A percentile compares a stretch with the other conserved stretches of the same genome.
phyloP scores from a whole-genome alignment of 2,113 vertebrate genomes.

The Leptocoma aspasia region DNA sequence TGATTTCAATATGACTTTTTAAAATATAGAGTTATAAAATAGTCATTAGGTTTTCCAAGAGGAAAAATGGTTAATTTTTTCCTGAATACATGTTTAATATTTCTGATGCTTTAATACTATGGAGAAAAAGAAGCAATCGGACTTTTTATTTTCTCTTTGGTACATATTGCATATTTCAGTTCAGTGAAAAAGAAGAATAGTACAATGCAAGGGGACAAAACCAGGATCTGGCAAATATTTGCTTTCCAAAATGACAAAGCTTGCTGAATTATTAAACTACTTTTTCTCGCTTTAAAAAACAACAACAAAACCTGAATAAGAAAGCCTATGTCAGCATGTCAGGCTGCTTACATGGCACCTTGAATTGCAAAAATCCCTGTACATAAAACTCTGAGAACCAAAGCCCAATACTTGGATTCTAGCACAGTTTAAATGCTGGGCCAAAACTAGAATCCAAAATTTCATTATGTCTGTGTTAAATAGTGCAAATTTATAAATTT shows the following conservation, averaged over 20 bases:
- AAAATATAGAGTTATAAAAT: neutral
- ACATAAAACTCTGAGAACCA: neutral
- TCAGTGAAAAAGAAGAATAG: neutral
- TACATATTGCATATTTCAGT: neutral
- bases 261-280: neutral
- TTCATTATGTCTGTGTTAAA: neutral
- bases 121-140: neutral
- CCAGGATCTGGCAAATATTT: neutral
- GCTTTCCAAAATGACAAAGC: neutral
- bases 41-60: neutral
- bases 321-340: neutral
- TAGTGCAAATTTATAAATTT: neutral
- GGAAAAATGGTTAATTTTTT: neutral
- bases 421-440: neutral
- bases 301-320: neutral
- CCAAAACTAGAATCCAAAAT: neutral
- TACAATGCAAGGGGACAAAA: neutral
- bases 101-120: neutral
- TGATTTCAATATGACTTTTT: neutral
- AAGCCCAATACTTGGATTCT: neutral
- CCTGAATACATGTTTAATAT: neutral
- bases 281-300: neutral
- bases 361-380: neutral
- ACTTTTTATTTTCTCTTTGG: neutral
- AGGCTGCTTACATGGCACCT: neutral